Conservation (phyloP, 2,888 invertebrate species). For the Pherbina coryleti region DNA sequence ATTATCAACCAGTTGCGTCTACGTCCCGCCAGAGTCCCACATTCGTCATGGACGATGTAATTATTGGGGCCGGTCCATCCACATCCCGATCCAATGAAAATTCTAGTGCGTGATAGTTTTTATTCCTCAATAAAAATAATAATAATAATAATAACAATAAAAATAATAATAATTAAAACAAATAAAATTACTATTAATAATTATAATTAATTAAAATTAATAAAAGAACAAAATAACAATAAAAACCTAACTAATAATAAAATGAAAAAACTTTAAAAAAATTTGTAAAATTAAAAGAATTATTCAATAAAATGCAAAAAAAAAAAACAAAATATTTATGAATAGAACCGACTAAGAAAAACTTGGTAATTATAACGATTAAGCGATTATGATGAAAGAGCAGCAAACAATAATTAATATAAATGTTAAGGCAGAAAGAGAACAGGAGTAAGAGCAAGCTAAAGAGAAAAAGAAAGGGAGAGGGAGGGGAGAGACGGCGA, state of each 20-base stretch:
- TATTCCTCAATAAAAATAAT: constrained; percentile 62
- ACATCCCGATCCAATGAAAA: constrained; percentile 71
- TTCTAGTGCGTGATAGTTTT: constrained; percentile 71
- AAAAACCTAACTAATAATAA: constrained; percentile 38
- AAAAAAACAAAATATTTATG: constrained; percentile 41
- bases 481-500: constrained; percentile 34
- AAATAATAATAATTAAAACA: constrained; percentile 36
- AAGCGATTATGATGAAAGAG: constrained; percentile 32
- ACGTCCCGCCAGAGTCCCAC: constrained; percentile 73
- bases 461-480: constrained; percentile 37
- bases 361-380: constrained; percentile 61
- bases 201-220: constrained; percentile 48
- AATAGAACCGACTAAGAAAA: constrained; percentile 49
- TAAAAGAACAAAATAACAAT: constrained; percentile 45
- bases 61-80: constrained; percentile 68
- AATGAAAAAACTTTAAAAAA: constrained; percentile 38
- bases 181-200: constrained; percentile 46
- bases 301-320: constrained; percentile 37
- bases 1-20: constrained; percentile 71
- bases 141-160: constrained; percentile 37
- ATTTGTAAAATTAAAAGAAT: constrained; percentile 44
- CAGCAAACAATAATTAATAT: constrained; percentile 35
- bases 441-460: constrained; percentile 38
- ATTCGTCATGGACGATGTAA: constrained; percentile 66
- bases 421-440: neutral